Evolutionary conservation across 37 sponge, comb jelly and placozoan genomes (phyloP).

Genomic region (Cliona cf. orientalis): DNA sequence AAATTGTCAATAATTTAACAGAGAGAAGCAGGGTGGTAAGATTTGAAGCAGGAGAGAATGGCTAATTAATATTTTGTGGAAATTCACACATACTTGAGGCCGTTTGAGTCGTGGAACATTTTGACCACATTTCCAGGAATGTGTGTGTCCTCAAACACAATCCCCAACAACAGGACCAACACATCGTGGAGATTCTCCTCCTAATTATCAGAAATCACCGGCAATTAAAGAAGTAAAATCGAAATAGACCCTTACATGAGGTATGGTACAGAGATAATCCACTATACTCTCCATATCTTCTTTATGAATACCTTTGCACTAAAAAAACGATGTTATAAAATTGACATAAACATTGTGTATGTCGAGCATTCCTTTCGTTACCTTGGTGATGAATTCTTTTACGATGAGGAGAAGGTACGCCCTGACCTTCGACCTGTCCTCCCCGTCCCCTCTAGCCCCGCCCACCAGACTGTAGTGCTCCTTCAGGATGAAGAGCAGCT

Average conservation of each 20-base stretch:
- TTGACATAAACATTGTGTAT: not conserved
- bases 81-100: constrained; percentile 66
- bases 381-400: constrained; percentile 66
- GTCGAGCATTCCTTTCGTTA: not conserved
- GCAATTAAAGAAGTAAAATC: not conserved
- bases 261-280: constrained; percentile 58
- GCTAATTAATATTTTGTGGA: not conserved
- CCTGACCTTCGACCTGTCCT: constrained; percentile 36
- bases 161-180: constrained; percentile 49
- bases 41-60: no score
- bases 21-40: not conserved
- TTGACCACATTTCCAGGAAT: constrained; percentile 27
- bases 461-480: constrained; percentile 57
- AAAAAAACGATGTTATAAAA: not conserved
- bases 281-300: constrained; percentile 71
- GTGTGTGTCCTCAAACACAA: constrained; percentile 63
- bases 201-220: constrained; percentile 6
- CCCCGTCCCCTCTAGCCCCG: constrained; percentile 4
- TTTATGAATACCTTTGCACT: constrained; percentile 62
- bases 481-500: constrained; percentile 64
- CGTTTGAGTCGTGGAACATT: constrained; percentile 37
- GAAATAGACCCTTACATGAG: constrained; percentile 39
- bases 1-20: no score
- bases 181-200: constrained; percentile 78
- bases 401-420: constrained; percentile 72